Evolutionary conservation across 2,113 vertebrate genomes (phyloP), one percentile per base, ranked within the genome.

Genomic region (Peromyscus leucopus): DNA sequence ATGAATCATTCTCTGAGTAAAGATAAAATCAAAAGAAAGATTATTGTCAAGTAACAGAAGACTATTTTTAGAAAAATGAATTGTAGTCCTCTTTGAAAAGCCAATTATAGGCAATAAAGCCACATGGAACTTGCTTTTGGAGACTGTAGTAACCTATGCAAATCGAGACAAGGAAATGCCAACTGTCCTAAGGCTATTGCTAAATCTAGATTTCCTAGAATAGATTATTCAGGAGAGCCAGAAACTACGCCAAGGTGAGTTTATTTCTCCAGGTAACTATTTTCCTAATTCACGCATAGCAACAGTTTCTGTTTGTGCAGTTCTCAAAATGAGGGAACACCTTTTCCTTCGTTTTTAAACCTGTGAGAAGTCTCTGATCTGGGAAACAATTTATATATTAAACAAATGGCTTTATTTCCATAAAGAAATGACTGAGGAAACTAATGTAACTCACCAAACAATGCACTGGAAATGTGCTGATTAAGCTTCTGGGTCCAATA

Each of bases 201-300:
- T 76, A 91, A 86, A 97, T 67, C 59, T 46, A 28, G 42, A 95
- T 89, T 22, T 93, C 88, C 69, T 79, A 69, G 33, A 96, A 96
- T 10, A 90, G 74, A 84, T 42, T 71, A 57, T 74, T 69, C 61
- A 24, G 39, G 2, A 46, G 61, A 90, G 39, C 71, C 51, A 78
- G 39, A 93, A 91, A 72, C 65, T 93, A 67, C 42, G 36, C 2
- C 69, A 89, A 59, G 39, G 90, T 79, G 33, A 97, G 63, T 46
- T 76, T 84, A n/a, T 48, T 31, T 96, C 48, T 95, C 94, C 28
- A 48, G 39, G 76, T 92, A 90, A 92, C 7, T 93, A 42, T 87
- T 96, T 97, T 39, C 51, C 83, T 91, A 48, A 69, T 26, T 19
- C 46, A 51, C 9, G 63, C 69, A 82, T 61, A 87, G 79, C 90